These are phyloP conservation scores for Ligdia adustata DNA, from an alignment of 2,888 invertebrate genomes.

Conservation along the genomic window DNA sequence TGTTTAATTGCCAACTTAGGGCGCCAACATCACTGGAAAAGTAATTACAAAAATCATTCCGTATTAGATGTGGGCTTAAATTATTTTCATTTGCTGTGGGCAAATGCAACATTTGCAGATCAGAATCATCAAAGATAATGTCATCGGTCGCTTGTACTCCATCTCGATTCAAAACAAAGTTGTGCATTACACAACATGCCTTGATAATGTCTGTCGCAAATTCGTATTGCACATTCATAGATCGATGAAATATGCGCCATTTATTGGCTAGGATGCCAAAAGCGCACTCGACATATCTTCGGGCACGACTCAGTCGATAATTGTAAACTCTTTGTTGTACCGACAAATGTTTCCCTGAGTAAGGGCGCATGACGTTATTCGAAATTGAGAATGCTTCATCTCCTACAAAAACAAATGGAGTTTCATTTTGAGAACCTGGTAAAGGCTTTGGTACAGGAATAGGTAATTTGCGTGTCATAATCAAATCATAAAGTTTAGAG, in stretches of 20 bases:
- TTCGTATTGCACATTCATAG: slow-evolving; percentile 7
- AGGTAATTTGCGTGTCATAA: slow-evolving; percentile 24
- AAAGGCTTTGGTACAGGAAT: slow-evolving; percentile 8
- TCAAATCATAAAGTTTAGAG: slow-evolving; percentile 33
- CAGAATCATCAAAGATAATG: neutral
- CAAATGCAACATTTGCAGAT: neutral
- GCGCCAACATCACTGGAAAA: neutral
- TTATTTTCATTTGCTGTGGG: neutral
- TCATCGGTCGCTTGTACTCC: neutral
- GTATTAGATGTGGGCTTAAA: neutral
- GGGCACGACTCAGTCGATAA: slow-evolving; percentile 21
- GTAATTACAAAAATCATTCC: slow-evolving; percentile 1
- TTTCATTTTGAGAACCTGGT: slow-evolving; percentile 16
- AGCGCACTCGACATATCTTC: slow-evolving; percentile 24
- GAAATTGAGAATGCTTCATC: slow-evolving; percentile 28
- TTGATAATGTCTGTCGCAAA: slow-evolving; percentile 7
- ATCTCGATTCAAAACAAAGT: slow-evolving; percentile 7
- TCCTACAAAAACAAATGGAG: slow-evolving; percentile 30
- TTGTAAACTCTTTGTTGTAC: slow-evolving; percentile 18
- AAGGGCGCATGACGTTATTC: slow-evolving; percentile 26
- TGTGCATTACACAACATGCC: slow-evolving; percentile 12
- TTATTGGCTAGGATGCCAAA: slow-evolving; percentile 28
- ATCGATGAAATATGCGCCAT: slow-evolving; percentile 24
- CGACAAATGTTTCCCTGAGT: slow-evolving; percentile 20
- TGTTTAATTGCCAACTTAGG: too few relatives aligned